Evolutionary conservation across 2,113 vertebrate genomes (phyloP), one percentile per base, ranked within the genome.

Genomic region (Lonchura striata): DNA sequence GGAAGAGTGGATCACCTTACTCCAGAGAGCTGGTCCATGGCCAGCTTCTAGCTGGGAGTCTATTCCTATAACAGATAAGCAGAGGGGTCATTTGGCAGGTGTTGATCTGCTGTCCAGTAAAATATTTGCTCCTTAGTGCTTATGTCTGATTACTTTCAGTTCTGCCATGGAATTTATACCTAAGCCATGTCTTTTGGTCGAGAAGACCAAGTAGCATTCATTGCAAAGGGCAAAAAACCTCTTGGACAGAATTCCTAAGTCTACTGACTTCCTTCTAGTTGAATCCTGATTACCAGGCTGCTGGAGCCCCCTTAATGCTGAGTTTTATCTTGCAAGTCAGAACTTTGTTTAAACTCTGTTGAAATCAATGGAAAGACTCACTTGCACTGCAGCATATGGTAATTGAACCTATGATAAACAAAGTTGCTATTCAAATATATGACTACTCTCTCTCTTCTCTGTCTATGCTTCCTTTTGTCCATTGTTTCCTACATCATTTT

Each of bases 1-100:
- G 20, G 5, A 19, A 80, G 17, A 35, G 59, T 4, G 28, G 41
- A 18, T 83, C 3, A 3, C 25, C 4, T 4, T 0, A 0, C 17
- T 59, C 10, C 14, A 20, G 56, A 70, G 28, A 66, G 39, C 22
- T 53, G 46, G 7, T 33, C 24, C 20, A 2, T 12, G 44, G 16
- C 71, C 1, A 3, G 0, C 21, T 44, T 57, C 33, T 57, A 50
- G 31, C 52, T 59, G 25, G 1, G 4, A 65, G 33, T 30, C n/a
- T 28, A 5, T 35, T 80, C 50, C 64, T 42, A 0, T 37, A 37
- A 19, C 0, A 15, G 16, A 15, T 23, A 16, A 52, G 30, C 60
- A 81, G 39, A 63, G 13, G 9, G 2, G 5, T 70, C 64, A 17
- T 71, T 30, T 59, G 72, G 10, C 35, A 49, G 21, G 16, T 60